These are phyloP conservation scores for Diplosoma virens DNA, from an alignment of 23 tunicate species.

Conservation along the genomic window DNA sequence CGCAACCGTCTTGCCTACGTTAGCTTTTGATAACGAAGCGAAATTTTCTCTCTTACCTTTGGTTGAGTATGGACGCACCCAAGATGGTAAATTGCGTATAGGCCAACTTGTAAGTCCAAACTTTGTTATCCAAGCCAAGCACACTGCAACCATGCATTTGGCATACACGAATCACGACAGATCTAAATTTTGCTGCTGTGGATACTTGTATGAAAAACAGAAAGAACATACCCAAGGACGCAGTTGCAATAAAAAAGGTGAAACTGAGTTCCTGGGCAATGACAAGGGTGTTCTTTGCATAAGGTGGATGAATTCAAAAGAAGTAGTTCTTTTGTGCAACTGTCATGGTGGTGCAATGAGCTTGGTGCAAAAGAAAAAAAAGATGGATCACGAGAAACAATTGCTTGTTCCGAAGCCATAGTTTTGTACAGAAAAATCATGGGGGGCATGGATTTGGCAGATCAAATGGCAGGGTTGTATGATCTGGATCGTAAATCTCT, in stretches of 20 bases:
- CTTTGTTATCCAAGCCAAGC: no score
- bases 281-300: background rate
- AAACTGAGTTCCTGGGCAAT: conserved; percentile 20
- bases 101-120: no score
- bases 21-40: no score
- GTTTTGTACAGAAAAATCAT: conserved; percentile 9
- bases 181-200: conserved; percentile 6
- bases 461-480: conserved; percentile 27
- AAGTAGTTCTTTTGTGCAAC: conserved; percentile 18
- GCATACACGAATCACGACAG: no score
- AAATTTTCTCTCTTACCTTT: no score
- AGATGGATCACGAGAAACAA: conserved; percentile 28
- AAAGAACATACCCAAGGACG: conserved; percentile 14
- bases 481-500: conserved; percentile 23
- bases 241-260: background rate
- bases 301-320: conserved; percentile 24
- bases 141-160: no score
- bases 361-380: conserved; percentile 5
- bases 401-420: conserved; percentile 29
- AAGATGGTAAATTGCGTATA: no score
- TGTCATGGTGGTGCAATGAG: conserved; percentile 1
- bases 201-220: conserved; percentile 14
- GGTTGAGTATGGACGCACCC: no score
- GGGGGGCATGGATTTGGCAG: conserved; percentile 29
- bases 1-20: no score